Conservation (phyloP, 1,140 invertebrate species). For the Carposina sasakii region DNA sequence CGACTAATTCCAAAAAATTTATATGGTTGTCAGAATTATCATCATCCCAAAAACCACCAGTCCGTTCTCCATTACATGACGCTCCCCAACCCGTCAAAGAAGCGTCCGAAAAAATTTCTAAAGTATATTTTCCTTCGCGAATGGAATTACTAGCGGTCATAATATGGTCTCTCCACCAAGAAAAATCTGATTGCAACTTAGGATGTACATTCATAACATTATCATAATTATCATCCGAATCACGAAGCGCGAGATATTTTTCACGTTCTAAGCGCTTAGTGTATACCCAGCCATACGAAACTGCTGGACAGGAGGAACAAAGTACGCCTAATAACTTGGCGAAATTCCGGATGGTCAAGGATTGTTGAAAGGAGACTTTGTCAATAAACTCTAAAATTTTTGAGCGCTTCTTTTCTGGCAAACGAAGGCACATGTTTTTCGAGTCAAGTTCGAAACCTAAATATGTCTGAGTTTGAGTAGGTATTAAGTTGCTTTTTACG, state of each 20-base stretch:
- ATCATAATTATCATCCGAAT: slow-evolving; percentile 13
- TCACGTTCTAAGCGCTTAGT: slow-evolving; percentile 24
- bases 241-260: slow-evolving; percentile 13
- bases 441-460: slow-evolving; percentile 1
- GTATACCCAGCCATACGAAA: slow-evolving; percentile 27
- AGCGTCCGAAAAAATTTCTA: slow-evolving; percentile 34
- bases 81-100: slow-evolving; percentile 33
- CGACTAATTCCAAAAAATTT: slow-evolving; percentile 31
- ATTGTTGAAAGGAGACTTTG: slow-evolving; percentile 4
- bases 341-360: slow-evolving; percentile 30
- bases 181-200: slow-evolving; percentile 15
- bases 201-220: neutral
- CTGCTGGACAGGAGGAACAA: slow-evolving; percentile 22
- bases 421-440: neutral
- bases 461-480: neutral
- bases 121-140: slow-evolving; percentile 2
- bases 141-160: slow-evolving; percentile 15
- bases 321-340: slow-evolving; percentile 27
- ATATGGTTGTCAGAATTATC: slow-evolving; percentile 24
- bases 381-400: neutral
- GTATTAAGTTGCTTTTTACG: neutral
- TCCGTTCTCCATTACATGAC: slow-evolving; percentile 15
- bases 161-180: slow-evolving; percentile 34
- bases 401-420: neutral
- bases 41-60: slow-evolving; percentile 26